phyloP scores from a whole-genome alignment of 2,888 invertebrate genomes.

The Thera obeliscata region DNA sequence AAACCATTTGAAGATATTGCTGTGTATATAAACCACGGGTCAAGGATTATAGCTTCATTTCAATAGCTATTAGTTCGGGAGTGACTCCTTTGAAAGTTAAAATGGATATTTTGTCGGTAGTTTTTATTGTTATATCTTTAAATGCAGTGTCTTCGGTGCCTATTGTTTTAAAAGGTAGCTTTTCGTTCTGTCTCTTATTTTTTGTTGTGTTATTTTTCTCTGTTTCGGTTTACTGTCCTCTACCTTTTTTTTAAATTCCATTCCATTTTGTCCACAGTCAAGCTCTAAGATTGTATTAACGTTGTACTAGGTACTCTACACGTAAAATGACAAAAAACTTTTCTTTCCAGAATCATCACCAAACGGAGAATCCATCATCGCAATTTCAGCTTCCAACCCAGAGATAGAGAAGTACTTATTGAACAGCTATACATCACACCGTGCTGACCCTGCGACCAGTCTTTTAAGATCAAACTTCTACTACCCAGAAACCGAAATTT shows the following conservation, averaged over 20 bases:
- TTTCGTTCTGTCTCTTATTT: background rate
- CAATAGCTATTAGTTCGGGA: conserved; percentile 36
- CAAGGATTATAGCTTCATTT: conserved; percentile 42
- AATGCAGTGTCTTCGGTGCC: conserved; percentile 48
- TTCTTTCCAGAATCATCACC: conserved; percentile 59
- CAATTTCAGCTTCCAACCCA: conserved; percentile 65
- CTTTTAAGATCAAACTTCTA: conserved; percentile 31
- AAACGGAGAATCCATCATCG: conserved; percentile 59
- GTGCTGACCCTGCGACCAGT: conserved; percentile 32
- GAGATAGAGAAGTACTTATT: conserved; percentile 57
- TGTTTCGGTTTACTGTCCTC: background rate
- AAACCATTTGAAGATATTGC: conserved; percentile 32
- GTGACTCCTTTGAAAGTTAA: conserved; percentile 39
- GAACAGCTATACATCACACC: conserved; percentile 43
- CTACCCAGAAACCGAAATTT: conserved; percentile 24
- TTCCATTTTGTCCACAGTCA: background rate
- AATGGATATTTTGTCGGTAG: conserved; percentile 35
- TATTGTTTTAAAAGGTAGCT: conserved; percentile 61
- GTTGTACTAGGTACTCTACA: too few relatives aligned
- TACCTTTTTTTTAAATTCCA: background rate
- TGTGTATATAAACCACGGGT: conserved; percentile 42
- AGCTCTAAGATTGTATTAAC: background rate
- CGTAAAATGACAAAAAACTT: background rate
- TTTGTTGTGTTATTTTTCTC: background rate
- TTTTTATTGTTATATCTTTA: conserved; percentile 32